Base-by-base conservation (phyloP, 2,113 vertebrate species). In the Istiophorus platypterus region DNA sequence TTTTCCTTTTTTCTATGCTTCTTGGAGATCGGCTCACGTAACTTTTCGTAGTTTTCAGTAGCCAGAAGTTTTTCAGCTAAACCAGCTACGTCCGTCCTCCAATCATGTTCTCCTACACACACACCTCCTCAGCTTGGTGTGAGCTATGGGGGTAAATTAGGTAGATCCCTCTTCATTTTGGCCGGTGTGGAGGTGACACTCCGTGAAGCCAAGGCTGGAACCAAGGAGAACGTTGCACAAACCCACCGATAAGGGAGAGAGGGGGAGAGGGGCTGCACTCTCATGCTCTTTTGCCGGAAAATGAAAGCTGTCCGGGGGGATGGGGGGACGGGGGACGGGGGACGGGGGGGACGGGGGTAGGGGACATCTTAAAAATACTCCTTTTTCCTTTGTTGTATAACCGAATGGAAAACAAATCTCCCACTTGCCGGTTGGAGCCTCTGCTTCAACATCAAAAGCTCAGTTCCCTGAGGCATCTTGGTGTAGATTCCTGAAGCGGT, bases 111-210 rank as follows among this genome's bases (percentile, higher is more conserved):
- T 75, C 31, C 9, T 6, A n/a, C 41, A 72, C 67, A 62, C 70
- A 51, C 59, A 52, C 56, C 63, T 37, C 39, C 45, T 41, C 20
- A 27, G 79, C 71, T 76, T 66, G 66, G 52, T 67, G 63, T 69
- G 76, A 87, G 76, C 73, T 72, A 56, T 41, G 61, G 86, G 58
- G 85, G 76, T 82, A 85, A 91, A 90, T 82, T 81, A 91, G 79
- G 82, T 45, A 24, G 72, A 88, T 92, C 70, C 87, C 72, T 86
- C 81, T 76, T 82, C 80, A 68, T 73, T 84, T 64, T 73, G 76
- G 66, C 68, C 68, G 66, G 76, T 54, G 86, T 41, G 63, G 81
- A 90, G 85, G 87, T 87, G 84, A 92, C 86, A 77, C n/a, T 80
- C 69, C 49, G 2, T 63, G 75, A 89, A 78, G 84, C 78, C 84